Base-by-base conservation (phyloP, 2,888 invertebrate species). In the Agrotis ipsilon region DNA sequence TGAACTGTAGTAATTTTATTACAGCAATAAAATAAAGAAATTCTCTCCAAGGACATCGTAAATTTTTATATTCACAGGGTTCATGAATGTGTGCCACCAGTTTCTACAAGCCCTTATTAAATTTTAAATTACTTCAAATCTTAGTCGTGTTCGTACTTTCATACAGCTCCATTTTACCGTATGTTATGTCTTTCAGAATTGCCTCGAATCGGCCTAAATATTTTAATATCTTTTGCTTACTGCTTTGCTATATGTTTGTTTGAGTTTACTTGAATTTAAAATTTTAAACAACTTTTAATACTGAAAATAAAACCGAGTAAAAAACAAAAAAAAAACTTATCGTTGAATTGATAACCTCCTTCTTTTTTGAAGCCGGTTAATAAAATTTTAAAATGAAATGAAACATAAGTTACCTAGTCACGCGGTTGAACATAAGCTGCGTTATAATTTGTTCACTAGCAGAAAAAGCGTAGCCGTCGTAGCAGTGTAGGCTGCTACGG, bases 21-120 rank as follows among this genome's bases (percentile, higher is more conserved):
- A 85, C 83, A 65, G 86, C 83, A 86, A 88, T 92, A 91, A 89
- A 91, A 81, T 86, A 83, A 87, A 88, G 83, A 85, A 88, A 89
- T 89, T 89, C 87, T 81, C 82, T 81, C 68, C 71, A 72, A 86
- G 88, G 89, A 75, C 51, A 59, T 85, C 82, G 76, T 84, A 83
- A 75, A 68, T 65, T 80, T 81, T 91, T 90, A 89, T 89, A 84
- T 82, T 87, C 74, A 66, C 78, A 71, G 72, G 72, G 78, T 89
- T 90, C 88, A 89, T 81, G 88, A 87, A 82, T 83, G 78, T 83
- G 78, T 86, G 86, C 84, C 86, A 85, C 86, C 84, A 87, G 77
- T 86, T 86, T 79, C 72, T 74, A 65, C 58, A 64, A 21, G 51
- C 59, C 64, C 78, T 83, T 82, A 82, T 85, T 68, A 83, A 84